Percentiles rank a stretch among this genome's conserved stretches.
Evolutionary conservation across 2,797 vertebrate species (phyloP).

Genomic region (Xiphophorus birchmanni): DNA sequence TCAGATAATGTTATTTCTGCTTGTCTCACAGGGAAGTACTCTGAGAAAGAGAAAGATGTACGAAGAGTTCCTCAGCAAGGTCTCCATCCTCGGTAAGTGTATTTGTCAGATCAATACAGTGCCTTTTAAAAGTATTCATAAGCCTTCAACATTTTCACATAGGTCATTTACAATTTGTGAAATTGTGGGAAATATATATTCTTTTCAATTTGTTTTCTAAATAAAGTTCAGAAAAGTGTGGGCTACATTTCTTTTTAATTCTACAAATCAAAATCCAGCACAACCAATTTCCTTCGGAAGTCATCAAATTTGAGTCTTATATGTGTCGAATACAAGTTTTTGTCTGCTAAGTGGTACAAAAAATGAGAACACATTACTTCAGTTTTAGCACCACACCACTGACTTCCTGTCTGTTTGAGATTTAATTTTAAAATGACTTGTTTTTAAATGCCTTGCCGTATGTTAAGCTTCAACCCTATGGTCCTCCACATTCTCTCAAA

Average conservation of each 20-base stretch:
- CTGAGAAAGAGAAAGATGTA: conserved; percentile 97
- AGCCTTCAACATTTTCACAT: neutral
- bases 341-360: neutral
- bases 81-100: conserved; percentile 93
- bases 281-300: neutral
- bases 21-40: conserved; percentile 88
- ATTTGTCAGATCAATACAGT: neutral
- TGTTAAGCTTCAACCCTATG: neutral
- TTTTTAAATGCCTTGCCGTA: neutral
- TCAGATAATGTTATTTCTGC: conserved; percentile 31
- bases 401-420: neutral
- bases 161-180: neutral
- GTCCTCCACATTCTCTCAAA: neutral
- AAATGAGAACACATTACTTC: neutral
- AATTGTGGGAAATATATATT: neutral
- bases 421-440: neutral
- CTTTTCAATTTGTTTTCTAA: neutral
- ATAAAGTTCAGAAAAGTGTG: neutral
- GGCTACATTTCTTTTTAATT: neutral
- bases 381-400: neutral
- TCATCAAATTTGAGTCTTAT: neutral
- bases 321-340: neutral
- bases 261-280: neutral
- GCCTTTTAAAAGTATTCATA: neutral
- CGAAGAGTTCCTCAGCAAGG: conserved; percentile 96